Conservation (phyloP, 1,140 invertebrate genomes). For the Melitaea cinxia region DNA sequence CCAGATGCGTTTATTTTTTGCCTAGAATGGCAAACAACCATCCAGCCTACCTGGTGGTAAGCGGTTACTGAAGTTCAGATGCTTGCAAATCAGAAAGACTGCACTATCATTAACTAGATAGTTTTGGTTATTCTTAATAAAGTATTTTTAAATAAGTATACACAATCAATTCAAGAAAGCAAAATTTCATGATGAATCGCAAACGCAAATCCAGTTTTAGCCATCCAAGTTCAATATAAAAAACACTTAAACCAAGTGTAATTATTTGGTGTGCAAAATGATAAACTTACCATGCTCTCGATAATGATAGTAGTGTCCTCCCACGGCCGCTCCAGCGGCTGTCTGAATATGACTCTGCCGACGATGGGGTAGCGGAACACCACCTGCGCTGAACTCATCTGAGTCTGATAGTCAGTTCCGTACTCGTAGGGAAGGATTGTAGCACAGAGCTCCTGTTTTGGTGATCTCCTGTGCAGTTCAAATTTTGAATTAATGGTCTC, state of each 20-base stretch:
- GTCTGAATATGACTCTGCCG: slow-evolving; percentile 92
- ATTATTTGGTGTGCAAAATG: background rate
- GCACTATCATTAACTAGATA: no score
- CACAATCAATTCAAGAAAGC: no score
- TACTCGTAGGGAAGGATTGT: slow-evolving; percentile 85
- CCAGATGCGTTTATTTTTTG: no score
- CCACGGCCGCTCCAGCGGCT: slow-evolving; percentile 89
- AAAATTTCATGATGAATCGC: no score
- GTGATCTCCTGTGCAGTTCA: slow-evolving; percentile 48
- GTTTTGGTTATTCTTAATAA: no score
- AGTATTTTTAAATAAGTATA: no score
- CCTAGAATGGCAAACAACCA: no score
- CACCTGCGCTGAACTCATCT: slow-evolving; percentile 88
- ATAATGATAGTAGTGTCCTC: slow-evolving; percentile 91
- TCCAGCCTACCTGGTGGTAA: no score
- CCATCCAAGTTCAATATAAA: background rate
- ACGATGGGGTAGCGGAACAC: slow-evolving; percentile 93
- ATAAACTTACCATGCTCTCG: slow-evolving; percentile 84
- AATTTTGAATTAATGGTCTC: no score
- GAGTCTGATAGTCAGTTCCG: slow-evolving; percentile 86
- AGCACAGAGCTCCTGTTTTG: slow-evolving; percentile 87
- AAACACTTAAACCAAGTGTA: background rate
- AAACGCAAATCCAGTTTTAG: no score
- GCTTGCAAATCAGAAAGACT: no score
- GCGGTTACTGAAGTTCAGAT: no score